Evolutionary conservation across 2,113 vertebrate species (phyloP).

Genomic region (Acrocephalus kingi): DNA sequence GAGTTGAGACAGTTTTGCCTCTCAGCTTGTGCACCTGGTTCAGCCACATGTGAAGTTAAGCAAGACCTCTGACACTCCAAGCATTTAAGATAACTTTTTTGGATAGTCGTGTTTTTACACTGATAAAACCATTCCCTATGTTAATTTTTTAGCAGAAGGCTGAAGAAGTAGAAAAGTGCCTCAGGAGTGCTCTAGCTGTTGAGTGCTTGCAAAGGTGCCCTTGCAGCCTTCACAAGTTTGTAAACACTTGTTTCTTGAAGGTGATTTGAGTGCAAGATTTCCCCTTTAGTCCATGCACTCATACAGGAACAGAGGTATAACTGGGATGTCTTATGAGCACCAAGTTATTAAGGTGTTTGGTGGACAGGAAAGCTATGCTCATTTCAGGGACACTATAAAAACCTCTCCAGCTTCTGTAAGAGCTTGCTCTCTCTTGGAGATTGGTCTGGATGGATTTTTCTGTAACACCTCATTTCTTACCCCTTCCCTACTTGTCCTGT

Average conservation of each 20-base stretch:
- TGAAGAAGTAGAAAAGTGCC: background rate
- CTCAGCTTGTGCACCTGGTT: fast-evolving
- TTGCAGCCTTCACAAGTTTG: background rate
- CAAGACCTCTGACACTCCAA: background rate
- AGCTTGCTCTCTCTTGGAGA: background rate
- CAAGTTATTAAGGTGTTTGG: background rate
- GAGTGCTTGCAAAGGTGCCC: background rate
- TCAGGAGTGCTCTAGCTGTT: background rate
- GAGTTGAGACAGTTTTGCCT: background rate
- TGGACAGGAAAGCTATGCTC: background rate
- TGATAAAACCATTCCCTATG: background rate
- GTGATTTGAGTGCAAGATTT: background rate
- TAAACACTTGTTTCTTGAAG: background rate
- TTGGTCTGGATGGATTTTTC: background rate
- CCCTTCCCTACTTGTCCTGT: background rate
- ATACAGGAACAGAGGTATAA: background rate
- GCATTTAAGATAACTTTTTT: background rate
- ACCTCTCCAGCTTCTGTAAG: background rate
- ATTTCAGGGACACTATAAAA: background rate
- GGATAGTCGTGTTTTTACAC: background rate
- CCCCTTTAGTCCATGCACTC: background rate
- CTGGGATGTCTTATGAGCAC: background rate
- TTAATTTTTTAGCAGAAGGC: background rate
- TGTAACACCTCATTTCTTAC: background rate
- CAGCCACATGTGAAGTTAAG: background rate